These are phyloP conservation scores for Caenorhabditis japonica DNA, from an alignment of 2,888 invertebrate genomes.

Conservation along the genomic window DNA sequence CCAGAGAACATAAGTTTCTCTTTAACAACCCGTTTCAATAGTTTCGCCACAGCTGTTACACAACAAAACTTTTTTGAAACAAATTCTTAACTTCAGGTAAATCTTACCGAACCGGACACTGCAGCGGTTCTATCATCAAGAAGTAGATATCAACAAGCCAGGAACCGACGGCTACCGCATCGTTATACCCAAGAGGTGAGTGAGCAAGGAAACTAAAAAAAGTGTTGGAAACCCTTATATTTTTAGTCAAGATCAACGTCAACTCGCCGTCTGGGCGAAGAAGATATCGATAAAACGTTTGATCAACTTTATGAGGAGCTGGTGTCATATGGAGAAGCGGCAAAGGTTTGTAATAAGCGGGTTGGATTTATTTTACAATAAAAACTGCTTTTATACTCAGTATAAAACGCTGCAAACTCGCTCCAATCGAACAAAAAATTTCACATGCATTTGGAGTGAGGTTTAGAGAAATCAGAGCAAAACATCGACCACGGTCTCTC, in stretches of 20 bases:
- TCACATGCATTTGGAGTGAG: no score
- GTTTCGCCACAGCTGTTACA: no score
- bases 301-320: constrained; percentile 64
- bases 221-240: neutral
- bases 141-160: constrained; percentile 64
- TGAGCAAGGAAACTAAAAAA: neutral
- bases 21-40: no score
- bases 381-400: no score
- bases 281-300: constrained; percentile 62
- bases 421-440: no score
- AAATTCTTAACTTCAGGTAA: constrained; percentile 10
- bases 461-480: no score
- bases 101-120: constrained; percentile 27
- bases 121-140: constrained; percentile 56
- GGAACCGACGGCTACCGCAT: constrained; percentile 60
- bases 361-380: no score
- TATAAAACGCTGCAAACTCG: no score
- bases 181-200: constrained; percentile 52
- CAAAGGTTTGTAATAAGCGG: no score
- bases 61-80: neutral
- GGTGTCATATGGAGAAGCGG: constrained; percentile 53
- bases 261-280: constrained; percentile 46
- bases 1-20: no score
- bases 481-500: no score
- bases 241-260: constrained; percentile 52